Evolutionary conservation across 1,140 invertebrate genomes (phyloP).

Genomic region (Drosophila ficusphila): DNA sequence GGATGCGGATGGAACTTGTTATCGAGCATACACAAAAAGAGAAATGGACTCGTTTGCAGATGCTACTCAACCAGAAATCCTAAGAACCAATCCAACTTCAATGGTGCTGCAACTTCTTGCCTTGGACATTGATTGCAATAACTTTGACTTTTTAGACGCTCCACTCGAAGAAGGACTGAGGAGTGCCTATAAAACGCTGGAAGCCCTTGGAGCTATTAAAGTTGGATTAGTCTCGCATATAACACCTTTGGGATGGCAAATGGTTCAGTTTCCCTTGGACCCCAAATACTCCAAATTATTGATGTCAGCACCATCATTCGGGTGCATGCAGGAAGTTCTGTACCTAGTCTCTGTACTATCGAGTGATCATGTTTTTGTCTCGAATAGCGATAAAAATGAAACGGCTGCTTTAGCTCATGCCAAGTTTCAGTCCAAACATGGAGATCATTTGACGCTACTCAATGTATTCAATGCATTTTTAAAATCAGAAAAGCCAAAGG

Average conservation of each 20-base stretch:
- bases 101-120: conserved; percentile 89
- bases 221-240: conserved; percentile 84
- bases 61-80: conserved; percentile 93
- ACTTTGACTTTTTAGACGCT: conserved; percentile 96
- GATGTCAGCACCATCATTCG: conserved; percentile 90
- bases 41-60: conserved; percentile 88
- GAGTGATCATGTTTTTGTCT: conserved; percentile 87
- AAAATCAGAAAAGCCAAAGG: conserved; percentile 90
- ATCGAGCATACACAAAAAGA: conserved; percentile 90
- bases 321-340: conserved; percentile 92
- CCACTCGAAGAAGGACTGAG: conserved; percentile 90
- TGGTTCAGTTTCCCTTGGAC: conserved; percentile 96
- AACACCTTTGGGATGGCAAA: conserved; percentile 92
- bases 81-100: conserved; percentile 85
- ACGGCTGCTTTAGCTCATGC: conserved; percentile 88
- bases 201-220: conserved; percentile 90
- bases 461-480: conserved; percentile 94
- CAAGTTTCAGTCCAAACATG: conserved; percentile 94
- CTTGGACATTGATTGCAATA: conserved; percentile 91
- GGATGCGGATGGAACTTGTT: conserved; percentile 92
- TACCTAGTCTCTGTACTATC: conserved; percentile 87
- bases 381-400: conserved; percentile 86
- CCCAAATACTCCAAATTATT: conserved; percentile 95
- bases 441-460: conserved; percentile 96
- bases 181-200: conserved; percentile 89